Evolutionary conservation across 2,113 vertebrate genomes (phyloP), one percentile per base, ranked within the genome.

Genomic region (Poeciliopsis occidentalis): DNA sequence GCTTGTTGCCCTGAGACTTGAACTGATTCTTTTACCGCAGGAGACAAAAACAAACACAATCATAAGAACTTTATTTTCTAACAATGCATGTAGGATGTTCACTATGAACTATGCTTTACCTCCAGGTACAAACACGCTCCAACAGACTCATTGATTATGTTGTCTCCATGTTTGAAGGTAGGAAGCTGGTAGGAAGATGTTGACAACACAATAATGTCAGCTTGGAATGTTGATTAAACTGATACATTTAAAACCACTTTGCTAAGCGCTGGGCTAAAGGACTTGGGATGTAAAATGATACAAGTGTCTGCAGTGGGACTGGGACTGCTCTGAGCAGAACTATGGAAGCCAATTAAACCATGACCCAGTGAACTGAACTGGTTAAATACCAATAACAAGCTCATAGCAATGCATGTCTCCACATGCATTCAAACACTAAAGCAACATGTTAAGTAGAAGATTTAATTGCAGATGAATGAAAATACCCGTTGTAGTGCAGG

Each of bases 61-160:
- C n/a, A 64, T 24, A 11, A 11, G 8, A 12, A 34, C 12, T 32
- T 27, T 24, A 57, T 2, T n/a, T 3, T 61, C 0, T 30, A 12
- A 34, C 6, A 15, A 34, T 34, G 30, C 0, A n/a, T 11, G 5
- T 3, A n/a, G 13, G 2, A 34, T 12, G n/a, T 64, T 72, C 4
- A 32, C 6, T 0, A 22, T 24, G 7, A 27, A 37, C 10, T 12
- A 10, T 44, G 4, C 6, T 77, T 89, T 81, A 94, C 93, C 92
- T 94, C 92, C 41, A 94, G 79, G 76, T 93, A 94, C 72, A 93
- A 73, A 64, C 93, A 94, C 76, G 51, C 69, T 79, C 29, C 84
- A 71, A 1, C 6, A 3, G 92, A 93, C 60, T 94, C 89, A 41
- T 93, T 93, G 60, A 94, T 32, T 19, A 88, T 70, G 44, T 73